Evolutionary conservation across 2,113 vertebrate species (phyloP), one percentile per base, ranked within the genome.

Genomic region (Siniperca knerii): DNA sequence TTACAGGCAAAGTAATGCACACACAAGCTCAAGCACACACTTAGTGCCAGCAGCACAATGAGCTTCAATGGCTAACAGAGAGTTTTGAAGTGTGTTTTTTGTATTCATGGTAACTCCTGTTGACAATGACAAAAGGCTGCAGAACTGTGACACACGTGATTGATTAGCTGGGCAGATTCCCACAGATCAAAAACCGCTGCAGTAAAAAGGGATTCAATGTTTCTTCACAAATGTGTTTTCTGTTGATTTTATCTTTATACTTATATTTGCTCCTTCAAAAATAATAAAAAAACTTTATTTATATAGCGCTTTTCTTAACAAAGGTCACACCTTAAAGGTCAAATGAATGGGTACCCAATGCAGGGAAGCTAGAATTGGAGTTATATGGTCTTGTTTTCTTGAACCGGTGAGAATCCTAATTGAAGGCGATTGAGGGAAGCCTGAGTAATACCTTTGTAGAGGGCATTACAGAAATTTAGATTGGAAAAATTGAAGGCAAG

Each of bases 81-180:
- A 76, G 80, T 87, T 90, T 90, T 90, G 73, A 90, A 89, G 81
- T 88, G 69, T 74, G 48, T 89, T 75, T 79, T 88, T 87, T 92
- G 81, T 87, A 60, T 86, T 81, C 84, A 75, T 79, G 81, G 73
- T 33, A 84, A 83, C 82, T 82, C 62, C 67, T 75, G 84, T 61
- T 74, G 81, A 77, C 57, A 29, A 37, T 1, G 42, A 91, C 74
- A 84, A 90, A 92, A 84, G 87, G 60, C 85, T 75, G 68, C 48
- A 79, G 77, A n/a, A 40, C 50, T 21, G 72, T 82, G 90, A 88
- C 82, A 90, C 76, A 57, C 69, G 4, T 87, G 90, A 90, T 89
- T 79, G 80, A 89, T 92, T 77, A 75, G 77, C 46, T 85, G 81
- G 77, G 66, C n/a, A 15, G 42, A 80, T 86, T 92, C 89, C 90